Evolutionary conservation across 2,888 invertebrate species (phyloP), one percentile per base, ranked within the genome.

Genomic region (Acleris cristana): DNA sequence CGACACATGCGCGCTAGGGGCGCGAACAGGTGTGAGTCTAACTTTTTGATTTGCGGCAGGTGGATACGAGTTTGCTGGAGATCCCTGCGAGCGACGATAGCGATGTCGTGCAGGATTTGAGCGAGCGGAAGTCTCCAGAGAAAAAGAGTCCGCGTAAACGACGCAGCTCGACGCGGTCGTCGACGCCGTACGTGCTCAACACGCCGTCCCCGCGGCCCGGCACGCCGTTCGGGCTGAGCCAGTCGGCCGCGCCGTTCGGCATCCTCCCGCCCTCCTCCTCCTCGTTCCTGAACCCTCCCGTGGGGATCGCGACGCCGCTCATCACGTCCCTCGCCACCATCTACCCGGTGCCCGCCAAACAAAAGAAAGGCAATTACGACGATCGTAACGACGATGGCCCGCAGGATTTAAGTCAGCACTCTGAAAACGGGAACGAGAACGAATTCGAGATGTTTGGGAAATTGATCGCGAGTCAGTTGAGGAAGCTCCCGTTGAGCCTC

Each of bases 401-500:
- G 23, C 92, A 92, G 74, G 92, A 92, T 76, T 77, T 92, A 72
- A 92, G 91, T 74, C 92, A 92, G 78, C 89, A 90, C 79, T 85
- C 90, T 21, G 92, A 92, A 71, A 87, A 83, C 70, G 90, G 86
- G 40, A 91, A 89, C 72, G 92, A 92, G 71, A 92, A 92, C 71
- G 92, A 92, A 76, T 92, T 92, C 58, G 92, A 92, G 76, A 92
- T 92, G 92, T 92, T 92, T 70, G 92, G 90, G 48, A 92, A 92
- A 77, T 75, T 92, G 73, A 92, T 92, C 67, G 89, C 92, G 30
- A 92, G 91, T 75, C 92, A 92, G 74, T 76, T 92, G 72, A 79
- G 92, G 72, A 93, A 92, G 78, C 76, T 89, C 76, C 89, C 92
- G 48, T 76, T 92, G 51, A 90, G 90, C 69, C 77, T 90, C 78